These are phyloP conservation scores for Chlamydotis undulata DNA, from an alignment of 2,113 vertebrate species.

Conservation along the genomic window DNA sequence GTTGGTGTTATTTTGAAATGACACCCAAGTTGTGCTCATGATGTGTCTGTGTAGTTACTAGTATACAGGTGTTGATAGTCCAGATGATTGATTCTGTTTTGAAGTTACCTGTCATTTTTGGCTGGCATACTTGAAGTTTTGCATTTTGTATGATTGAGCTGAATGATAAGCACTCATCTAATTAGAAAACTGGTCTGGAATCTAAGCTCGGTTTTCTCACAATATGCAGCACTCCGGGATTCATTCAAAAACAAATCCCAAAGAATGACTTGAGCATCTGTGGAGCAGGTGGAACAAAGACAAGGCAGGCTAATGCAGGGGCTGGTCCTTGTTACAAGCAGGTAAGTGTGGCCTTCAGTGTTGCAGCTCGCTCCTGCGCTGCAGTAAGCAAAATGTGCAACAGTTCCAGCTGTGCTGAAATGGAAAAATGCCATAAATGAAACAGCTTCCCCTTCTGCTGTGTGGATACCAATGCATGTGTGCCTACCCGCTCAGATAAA, in stretches of 20 bases:
- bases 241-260: not conserved
- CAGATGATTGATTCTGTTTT: not conserved
- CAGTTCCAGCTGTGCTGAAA: not conserved
- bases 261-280: not conserved
- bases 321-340: not conserved
- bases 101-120: not conserved
- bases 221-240: not conserved
- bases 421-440: not conserved
- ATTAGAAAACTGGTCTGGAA: not conserved
- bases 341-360: not conserved
- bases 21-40: not conserved
- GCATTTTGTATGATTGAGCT: not conserved
- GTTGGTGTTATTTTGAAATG: not conserved
- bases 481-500: not conserved
- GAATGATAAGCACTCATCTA: not conserved
- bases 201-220: not conserved
- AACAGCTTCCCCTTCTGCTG: not conserved
- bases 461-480: not conserved
- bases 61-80: not conserved
- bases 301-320: not conserved
- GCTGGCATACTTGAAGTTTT: not conserved
- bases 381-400: not conserved
- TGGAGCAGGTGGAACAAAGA: not conserved
- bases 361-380: not conserved
- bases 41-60: not conserved